Evolutionary conservation across 2,113 vertebrate genomes (phyloP).

Genomic region (Seriola dumerili): DNA sequence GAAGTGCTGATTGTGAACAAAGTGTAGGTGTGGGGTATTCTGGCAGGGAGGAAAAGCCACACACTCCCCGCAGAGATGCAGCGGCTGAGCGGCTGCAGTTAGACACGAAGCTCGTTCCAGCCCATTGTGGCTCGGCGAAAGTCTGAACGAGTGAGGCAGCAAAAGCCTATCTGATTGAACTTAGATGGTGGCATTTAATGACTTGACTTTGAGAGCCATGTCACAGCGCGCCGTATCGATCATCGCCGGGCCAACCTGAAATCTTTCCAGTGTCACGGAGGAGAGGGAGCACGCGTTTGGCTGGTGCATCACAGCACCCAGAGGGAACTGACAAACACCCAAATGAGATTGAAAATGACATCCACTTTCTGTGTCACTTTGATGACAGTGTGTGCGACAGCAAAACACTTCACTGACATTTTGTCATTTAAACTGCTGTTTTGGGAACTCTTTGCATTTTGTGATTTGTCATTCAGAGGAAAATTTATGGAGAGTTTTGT

Average conservation of each 20-base stretch:
- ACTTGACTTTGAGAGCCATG: slow-evolving; percentile 46
- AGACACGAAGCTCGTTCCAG: slow-evolving; percentile 17
- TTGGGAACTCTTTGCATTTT: slow-evolving; percentile 10
- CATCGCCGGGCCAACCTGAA: slow-evolving; percentile 38
- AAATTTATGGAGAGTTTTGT: slow-evolving; percentile 21
- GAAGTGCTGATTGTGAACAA: slow-evolving; percentile 53
- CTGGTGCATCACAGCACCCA: slow-evolving; percentile 39
- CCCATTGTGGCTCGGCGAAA: slow-evolving; percentile 32
- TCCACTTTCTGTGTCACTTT: slow-evolving; percentile 50
- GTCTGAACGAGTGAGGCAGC: slow-evolving; percentile 47
- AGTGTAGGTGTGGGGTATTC: slow-evolving; percentile 33
- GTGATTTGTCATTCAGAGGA: slow-evolving; percentile 18
- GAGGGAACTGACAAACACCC: slow-evolving; percentile 49
- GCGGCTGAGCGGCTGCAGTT: slow-evolving; percentile 16
- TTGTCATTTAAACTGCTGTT: slow-evolving; percentile 31
- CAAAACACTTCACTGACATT: slow-evolving; percentile 40
- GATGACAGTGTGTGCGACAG: slow-evolving; percentile 33
- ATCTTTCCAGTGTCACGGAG: slow-evolving; percentile 34
- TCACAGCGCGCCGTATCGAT: slow-evolving; percentile 40
- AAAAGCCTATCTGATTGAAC: slow-evolving; percentile 37
- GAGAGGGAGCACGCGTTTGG: slow-evolving; percentile 27
- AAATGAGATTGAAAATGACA: slow-evolving; percentile 59
- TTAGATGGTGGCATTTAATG: slow-evolving; percentile 40
- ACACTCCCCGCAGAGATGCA: slow-evolving; percentile 15
- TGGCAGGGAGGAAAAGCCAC: slow-evolving; percentile 19